Evolutionary conservation across 92 coral and sea anemone genomes (phyloP), one percentile per base, ranked within the genome.

Genomic region (Chrysogorgia sp.): DNA sequence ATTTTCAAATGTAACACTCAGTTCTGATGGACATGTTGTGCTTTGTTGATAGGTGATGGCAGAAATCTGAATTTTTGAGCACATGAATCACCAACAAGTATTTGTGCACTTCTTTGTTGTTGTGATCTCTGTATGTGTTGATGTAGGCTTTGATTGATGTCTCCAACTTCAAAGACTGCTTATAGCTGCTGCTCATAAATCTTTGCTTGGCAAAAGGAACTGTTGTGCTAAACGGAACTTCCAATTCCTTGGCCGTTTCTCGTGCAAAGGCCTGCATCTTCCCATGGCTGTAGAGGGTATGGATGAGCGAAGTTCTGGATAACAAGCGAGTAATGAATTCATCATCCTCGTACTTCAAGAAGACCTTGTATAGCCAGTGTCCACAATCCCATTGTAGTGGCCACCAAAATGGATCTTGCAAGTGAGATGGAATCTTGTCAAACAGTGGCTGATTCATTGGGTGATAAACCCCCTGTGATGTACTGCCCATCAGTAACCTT

Each of bases 311-410:
- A 14, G 77, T 71, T 67, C 74, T 41, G 14, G 12, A n/a, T 33
- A 67, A 40, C 19, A 67, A 32, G 1, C 58, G 41, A 3, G 8
- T 3, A 13, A 71, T 45, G 29, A 71, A 28, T 7, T 9, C 13
- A 31, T 7, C 31, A 25, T 52, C 60, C 8, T 71, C 2, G 12
- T 10, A 71, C 31, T 10, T 20, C 0, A 23, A 25, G 28, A 71
- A 71, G 28, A 71, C 77, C 24, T 71, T 71, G 47, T 71, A 60
- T 0, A 71, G 43, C 77, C 77, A 71, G 47, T 71, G 77, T 12
- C 77, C 77, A 19, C 21, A 61, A 30, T 71, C 77, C 76, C 61
- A 69, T 34, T 69, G 35, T 7, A 0, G 37, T 0, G 76, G 76
- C 77, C 77, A 71, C 63, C 63, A 49, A 20, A 71, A 71, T 3